phyloP scores from a whole-genome alignment of 2,113 vertebrate species.

The Erythrocercus mccallii region DNA sequence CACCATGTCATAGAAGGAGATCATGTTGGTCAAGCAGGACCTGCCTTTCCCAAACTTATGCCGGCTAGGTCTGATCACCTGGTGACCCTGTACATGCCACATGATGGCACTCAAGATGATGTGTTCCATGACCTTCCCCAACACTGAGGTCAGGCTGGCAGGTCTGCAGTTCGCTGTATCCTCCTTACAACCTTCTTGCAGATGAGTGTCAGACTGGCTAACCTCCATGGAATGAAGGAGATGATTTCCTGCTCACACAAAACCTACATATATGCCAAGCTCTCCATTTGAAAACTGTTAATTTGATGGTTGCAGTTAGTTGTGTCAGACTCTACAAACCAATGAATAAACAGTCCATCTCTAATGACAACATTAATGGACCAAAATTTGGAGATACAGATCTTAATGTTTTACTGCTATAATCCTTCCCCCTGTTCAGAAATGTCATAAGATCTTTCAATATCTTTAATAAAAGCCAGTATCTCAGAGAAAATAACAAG shows the following conservation, averaged over 20 bases:
- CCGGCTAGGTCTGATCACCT: neutral
- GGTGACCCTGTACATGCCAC: neutral
- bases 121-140: neutral
- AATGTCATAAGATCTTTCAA: neutral
- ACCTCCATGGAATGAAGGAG: neutral
- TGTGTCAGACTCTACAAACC: fast-evolving
- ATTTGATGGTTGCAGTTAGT: neutral
- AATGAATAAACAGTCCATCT: neutral
- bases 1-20: neutral
- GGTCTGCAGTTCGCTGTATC: neutral
- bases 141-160: neutral
- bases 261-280: neutral
- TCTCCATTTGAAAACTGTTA: neutral
- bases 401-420: neutral
- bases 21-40: neutral
- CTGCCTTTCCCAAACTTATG: neutral
- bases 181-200: neutral
- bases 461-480: neutral
- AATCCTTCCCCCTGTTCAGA: neutral
- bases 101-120: neutral
- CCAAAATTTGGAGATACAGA: neutral
- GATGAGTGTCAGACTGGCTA: neutral
- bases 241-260: neutral
- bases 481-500: neutral
- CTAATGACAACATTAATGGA: neutral